These are phyloP conservation scores for Triplophysa siluroides DNA, from an alignment of 2,113 vertebrate species.

Conservation along the genomic window DNA sequence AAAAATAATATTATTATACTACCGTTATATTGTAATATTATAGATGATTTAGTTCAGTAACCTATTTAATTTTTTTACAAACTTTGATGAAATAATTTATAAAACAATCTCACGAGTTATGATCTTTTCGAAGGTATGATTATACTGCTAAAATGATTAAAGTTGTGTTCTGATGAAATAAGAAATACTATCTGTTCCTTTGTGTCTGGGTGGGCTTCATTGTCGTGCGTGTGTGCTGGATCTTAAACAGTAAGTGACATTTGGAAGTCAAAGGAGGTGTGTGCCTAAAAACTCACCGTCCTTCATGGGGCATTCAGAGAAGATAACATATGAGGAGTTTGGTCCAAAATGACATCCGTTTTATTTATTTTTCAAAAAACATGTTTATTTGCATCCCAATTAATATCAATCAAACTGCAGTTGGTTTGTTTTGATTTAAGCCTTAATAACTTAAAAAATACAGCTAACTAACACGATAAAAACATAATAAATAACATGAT, in stretches of 20 bases:
- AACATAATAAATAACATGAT: too few species aligned
- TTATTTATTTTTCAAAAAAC: too few species aligned
- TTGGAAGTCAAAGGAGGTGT: not conserved
- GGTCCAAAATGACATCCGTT: too few species aligned
- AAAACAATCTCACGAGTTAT: conserved; percentile 79
- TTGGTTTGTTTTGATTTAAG: too few species aligned
- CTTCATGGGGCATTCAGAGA: not conserved
- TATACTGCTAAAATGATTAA: conserved; percentile 79
- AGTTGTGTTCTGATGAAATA: conserved; percentile 83
- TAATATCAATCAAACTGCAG: too few species aligned
- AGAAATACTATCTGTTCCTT: conserved; percentile 74
- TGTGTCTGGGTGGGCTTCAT: conserved; percentile 54
- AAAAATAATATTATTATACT: conserved; percentile 77
- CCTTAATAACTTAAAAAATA: too few species aligned
- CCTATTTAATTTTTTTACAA: conserved; percentile 84
- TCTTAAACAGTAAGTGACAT: not conserved
- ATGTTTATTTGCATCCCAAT: too few species aligned
- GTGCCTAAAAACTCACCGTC: not conserved
- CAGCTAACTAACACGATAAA: too few species aligned
- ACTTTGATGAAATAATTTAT: conserved; percentile 86
- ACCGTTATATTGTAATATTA: conserved; percentile 84
- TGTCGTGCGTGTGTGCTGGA: not conserved
- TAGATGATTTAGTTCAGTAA: conserved; percentile 83
- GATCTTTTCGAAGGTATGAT: conserved; percentile 79
- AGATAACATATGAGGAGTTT: too few species aligned